Evolutionary conservation across 1,140 invertebrate species (phyloP).

Genomic region (Stegodyphus dumicola): DNA sequence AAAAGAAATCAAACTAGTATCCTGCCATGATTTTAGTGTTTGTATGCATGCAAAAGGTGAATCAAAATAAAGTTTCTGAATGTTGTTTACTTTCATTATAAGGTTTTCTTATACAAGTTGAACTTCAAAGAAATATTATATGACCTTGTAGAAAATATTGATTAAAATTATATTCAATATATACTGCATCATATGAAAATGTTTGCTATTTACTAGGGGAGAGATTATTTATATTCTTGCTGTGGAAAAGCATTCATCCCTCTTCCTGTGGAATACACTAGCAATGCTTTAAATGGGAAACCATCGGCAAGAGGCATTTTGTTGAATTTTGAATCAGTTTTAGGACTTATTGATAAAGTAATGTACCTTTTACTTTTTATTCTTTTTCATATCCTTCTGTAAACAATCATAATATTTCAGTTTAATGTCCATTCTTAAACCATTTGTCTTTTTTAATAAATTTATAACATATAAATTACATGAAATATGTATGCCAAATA

Average conservation of each 20-base stretch:
- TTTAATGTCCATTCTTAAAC: neutral
- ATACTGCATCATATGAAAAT: too few relatives aligned
- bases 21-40: too few relatives aligned
- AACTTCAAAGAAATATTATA: too few relatives aligned
- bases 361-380: neutral
- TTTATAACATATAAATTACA: too few relatives aligned
- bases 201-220: constrained; percentile 64
- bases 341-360: constrained; percentile 27
- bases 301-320: constrained; percentile 26
- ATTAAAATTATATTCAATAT: too few relatives aligned
- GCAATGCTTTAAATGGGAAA: neutral
- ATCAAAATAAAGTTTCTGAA: too few relatives aligned
- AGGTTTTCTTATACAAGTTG: too few relatives aligned
- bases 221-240: constrained; percentile 68
- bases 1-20: too few relatives aligned
- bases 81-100: too few relatives aligned
- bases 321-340: constrained; percentile 23
- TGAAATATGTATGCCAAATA: too few relatives aligned
- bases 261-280: constrained; percentile 31
- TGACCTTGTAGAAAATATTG: too few relatives aligned
- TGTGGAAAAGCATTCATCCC: constrained; percentile 68
- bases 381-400: neutral
- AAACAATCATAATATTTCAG: neutral
- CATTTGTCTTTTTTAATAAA: neutral
- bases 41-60: too few relatives aligned